phyloP scores from a whole-genome alignment of 2,888 invertebrate species.

The Drosophila peninsularis region DNA sequence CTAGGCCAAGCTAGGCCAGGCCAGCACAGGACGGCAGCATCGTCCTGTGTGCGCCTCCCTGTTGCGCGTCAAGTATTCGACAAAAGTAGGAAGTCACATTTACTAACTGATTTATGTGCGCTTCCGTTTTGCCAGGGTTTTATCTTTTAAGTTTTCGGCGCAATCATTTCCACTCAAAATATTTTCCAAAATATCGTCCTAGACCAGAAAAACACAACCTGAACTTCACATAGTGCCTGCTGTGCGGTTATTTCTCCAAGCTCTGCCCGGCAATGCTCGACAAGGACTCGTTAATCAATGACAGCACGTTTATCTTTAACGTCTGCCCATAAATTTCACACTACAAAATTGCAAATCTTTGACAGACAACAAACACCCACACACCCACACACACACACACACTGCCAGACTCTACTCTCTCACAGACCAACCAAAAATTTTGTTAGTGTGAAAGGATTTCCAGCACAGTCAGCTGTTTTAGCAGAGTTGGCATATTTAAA shows the following conservation, averaged over 20 bases:
- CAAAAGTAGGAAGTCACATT: conserved; percentile 71
- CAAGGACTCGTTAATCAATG: conserved; percentile 73
- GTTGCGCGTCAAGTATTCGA: conserved; percentile 60
- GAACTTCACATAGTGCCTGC: conserved; percentile 19
- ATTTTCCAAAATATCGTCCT: conserved; percentile 46
- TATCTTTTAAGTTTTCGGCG: conserved; percentile 76
- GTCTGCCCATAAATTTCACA: conserved; percentile 70
- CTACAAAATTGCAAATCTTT: conserved; percentile 75
- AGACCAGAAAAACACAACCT: conserved; percentile 4
- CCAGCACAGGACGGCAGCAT: not conserved
- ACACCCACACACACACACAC: not conserved
- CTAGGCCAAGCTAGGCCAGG: conserved; percentile 3
- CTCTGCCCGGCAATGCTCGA: conserved; percentile 42
- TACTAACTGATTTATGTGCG: conserved; percentile 76
- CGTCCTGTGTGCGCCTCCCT: conserved; percentile 27
- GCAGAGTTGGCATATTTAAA: conserved; percentile 32
- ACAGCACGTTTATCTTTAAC: conserved; percentile 77
- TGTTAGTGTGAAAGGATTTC: conserved; percentile 37
- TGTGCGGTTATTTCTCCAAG: not conserved
- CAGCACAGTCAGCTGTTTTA: conserved; percentile 38
- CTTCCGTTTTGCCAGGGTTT: conserved; percentile 62
- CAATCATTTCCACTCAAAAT: conserved; percentile 79
- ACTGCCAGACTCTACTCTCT: not conserved
- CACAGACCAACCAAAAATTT: conserved; percentile 8
- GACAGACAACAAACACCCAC: conserved; percentile 32